Evolutionary conservation across 2,888 invertebrate genomes (phyloP), one percentile per base, ranked within the genome.

Genomic region (Flexamia atlantica): DNA sequence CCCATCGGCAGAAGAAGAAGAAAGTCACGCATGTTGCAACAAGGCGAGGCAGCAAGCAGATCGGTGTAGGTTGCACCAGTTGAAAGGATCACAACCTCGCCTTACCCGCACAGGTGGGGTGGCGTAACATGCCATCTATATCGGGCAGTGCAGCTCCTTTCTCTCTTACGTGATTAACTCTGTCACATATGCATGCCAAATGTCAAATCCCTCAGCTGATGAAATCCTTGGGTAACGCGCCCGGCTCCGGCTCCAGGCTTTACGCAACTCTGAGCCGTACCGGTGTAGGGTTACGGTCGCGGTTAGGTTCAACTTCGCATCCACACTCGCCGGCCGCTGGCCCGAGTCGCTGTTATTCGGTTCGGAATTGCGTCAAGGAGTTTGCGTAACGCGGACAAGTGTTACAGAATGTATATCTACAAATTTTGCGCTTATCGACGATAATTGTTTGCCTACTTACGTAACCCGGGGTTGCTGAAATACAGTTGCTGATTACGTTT

Each of bases 111-210:
- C 64, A 64, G 64, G 64, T 64, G 64, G 12, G 28, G 10, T 64
- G 64, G 30, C 64, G 64, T 64, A 64, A 64, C 53, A 53, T 53
- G 53, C 72, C 82, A 82, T 36, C 82, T 82, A 82, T 82, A 82
- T 82, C 82, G 72, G 82, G 82, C 79, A 76, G 46, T 42, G 46
- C 82, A 72, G 72, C 82, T 81, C 81, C 82, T 82, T 82, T 82
- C 82, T 30, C 82, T 72, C 50, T 82, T 82, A 82, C 82, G 82
- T 82, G 82, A 72, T 70, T 70, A 82, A 30, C 50, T 72, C 72
- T 82, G 82, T 83, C 82, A 83, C 82, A 83, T 83, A 83, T 83
- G 82, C 82, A 83, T 83, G 82, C 82, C 82, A 83, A 83, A 83
- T 83, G 82, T 83, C 82, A 83, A 72, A 74, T 72, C 72, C 72